Conservation (phyloP, 2,113 vertebrate species). For the Tragelaphus scriptus region DNA sequence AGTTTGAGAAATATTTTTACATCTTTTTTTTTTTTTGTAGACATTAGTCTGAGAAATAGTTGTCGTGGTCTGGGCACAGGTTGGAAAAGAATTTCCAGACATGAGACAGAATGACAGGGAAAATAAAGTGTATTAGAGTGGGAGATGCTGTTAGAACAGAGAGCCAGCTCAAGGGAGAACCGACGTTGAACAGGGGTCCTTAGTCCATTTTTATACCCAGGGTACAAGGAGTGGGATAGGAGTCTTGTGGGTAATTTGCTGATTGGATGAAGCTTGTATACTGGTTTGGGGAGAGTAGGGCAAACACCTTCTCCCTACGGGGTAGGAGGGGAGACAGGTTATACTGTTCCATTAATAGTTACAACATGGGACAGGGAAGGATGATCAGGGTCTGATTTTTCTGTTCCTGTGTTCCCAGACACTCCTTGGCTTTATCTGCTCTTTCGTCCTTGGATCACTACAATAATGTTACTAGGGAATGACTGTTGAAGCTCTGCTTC, state of each 20-base stretch:
- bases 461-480: neutral
- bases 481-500: neutral
- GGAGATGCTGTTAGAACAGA: fast-evolving
- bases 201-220: neutral
- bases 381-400: neutral
- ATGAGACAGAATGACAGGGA: neutral
- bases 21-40: neutral
- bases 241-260: neutral
- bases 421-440: neutral
- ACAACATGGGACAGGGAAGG: neutral
- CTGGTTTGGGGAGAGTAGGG: neutral
- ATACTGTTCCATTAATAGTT: neutral
- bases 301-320: neutral
- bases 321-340: neutral
- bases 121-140: neutral
- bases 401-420: neutral
- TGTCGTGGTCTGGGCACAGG: fast-evolving
- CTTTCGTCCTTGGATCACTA: neutral
- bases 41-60: neutral
- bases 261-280: neutral
- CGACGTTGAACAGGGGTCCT: neutral
- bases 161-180: neutral
- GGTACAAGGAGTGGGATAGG: neutral
- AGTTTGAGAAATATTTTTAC: neutral
- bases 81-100: neutral